Conservation (phyloP, 1,140 invertebrate genomes). For the Drosophila sechellia region DNA sequence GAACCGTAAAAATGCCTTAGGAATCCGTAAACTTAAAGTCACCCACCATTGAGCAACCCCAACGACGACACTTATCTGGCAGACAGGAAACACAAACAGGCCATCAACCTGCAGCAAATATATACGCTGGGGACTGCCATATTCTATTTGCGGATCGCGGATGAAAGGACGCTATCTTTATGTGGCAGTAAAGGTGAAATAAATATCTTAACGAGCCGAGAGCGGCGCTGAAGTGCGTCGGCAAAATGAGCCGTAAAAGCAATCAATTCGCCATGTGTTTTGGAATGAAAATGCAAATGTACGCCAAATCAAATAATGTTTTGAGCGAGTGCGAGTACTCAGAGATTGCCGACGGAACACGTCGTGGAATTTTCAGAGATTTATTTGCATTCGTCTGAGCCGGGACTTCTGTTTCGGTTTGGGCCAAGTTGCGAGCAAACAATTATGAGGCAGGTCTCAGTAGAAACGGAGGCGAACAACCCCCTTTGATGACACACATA, state of each 20-base stretch:
- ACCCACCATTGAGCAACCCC: conserved; percentile 9
- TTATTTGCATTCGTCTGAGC: conserved; percentile 61
- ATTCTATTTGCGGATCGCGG: conserved; percentile 36
- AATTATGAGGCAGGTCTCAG: conserved; percentile 39
- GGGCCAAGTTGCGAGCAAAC: conserved; percentile 39
- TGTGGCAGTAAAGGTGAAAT: conserved; percentile 56
- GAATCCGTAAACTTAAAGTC: conserved; percentile 21
- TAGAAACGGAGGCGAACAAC: conserved; percentile 2
- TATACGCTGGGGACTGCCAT: conserved; percentile 4
- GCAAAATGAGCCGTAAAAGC: conserved; percentile 79
- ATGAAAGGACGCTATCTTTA: conserved; percentile 53
- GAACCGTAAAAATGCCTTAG: neutral
- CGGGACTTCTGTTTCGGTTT: conserved; percentile 8
- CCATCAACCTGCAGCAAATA: conserved; percentile 42
- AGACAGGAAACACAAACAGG: conserved; percentile 42
- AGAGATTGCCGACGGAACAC: conserved; percentile 39
- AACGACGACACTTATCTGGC: conserved; percentile 42
- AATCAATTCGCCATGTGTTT: conserved; percentile 80
- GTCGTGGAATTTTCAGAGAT: conserved; percentile 50
- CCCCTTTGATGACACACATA: conserved; percentile 40
- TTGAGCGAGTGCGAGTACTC: conserved; percentile 9
- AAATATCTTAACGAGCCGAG: conserved; percentile 69
- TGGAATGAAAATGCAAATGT: conserved; percentile 65
- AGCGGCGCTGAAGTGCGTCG: conserved; percentile 40
- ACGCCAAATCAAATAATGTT: conserved; percentile 55